Conservation (phyloP, 2,888 invertebrate genomes). For the Trichopoda pennipes region DNA sequence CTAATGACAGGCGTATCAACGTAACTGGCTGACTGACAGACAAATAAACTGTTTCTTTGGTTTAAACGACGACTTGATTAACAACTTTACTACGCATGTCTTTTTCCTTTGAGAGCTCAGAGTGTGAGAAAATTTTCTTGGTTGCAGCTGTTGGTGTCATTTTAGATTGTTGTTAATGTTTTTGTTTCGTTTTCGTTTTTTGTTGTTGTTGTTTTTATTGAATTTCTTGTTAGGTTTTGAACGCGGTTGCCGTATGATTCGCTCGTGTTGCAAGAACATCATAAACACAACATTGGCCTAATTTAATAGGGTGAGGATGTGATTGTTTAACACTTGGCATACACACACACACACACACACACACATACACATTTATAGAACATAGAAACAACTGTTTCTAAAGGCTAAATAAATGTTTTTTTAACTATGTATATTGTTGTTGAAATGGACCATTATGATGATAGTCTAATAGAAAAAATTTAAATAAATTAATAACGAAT, state of each 20-base stretch:
- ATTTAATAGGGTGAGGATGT: slow-evolving; percentile 63
- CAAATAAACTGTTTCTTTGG: slow-evolving; percentile 36
- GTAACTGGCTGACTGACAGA: slow-evolving; percentile 17
- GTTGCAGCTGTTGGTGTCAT: slow-evolving; percentile 78
- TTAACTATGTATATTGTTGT: background rate
- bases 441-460: slow-evolving; percentile 20
- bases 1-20: background rate
- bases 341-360: slow-evolving; percentile 16
- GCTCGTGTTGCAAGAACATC: slow-evolving; percentile 66
- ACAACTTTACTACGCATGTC: slow-evolving; percentile 59
- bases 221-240: slow-evolving; percentile 44
- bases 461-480: slow-evolving; percentile 8
- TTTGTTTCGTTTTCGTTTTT: slow-evolving; percentile 69
- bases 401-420: slow-evolving; percentile 1
- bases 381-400: slow-evolving; percentile 11
- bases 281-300: slow-evolving; percentile 56
- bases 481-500: slow-evolving; percentile 17
- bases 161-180: slow-evolving; percentile 55
- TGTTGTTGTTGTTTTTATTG: slow-evolving; percentile 44
- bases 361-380: slow-evolving; percentile 19
- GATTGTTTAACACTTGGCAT: slow-evolving; percentile 67
- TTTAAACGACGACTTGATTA: slow-evolving; percentile 68
- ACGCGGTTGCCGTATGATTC: slow-evolving; percentile 61
- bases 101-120: slow-evolving; percentile 62
- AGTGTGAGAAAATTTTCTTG: slow-evolving; percentile 80